phyloP scores from a whole-genome alignment of 2,113 vertebrate genomes.

The Edolisoma coerulescens region DNA sequence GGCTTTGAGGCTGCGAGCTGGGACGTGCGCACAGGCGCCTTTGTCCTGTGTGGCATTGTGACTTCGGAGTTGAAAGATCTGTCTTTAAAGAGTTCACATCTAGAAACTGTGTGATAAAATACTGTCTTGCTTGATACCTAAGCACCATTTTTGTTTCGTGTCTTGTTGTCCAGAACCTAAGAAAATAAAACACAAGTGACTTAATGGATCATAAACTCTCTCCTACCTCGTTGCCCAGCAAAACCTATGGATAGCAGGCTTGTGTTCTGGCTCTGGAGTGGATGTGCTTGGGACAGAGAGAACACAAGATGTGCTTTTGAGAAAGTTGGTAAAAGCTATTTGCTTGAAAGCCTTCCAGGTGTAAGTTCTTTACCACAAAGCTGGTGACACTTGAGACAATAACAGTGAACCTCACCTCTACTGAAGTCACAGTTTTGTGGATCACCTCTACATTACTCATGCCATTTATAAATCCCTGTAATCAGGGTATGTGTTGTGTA shows the following conservation, averaged over 20 bases:
- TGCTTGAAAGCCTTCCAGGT: neutral
- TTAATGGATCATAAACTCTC: neutral
- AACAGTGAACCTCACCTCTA: neutral
- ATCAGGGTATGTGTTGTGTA: neutral
- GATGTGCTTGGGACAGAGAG: neutral
- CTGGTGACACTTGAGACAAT: neutral
- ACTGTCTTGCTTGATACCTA: neutral
- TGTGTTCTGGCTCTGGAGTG: neutral
- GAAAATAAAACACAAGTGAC: neutral
- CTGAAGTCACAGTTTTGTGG: neutral
- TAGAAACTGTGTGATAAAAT: neutral
- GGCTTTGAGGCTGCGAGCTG: neutral
- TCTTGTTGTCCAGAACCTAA: neutral
- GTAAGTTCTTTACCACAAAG: neutral
- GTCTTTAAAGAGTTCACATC: neutral
- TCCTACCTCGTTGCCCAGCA: accelerated
- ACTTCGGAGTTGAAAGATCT: neutral
- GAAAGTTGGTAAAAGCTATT: neutral
- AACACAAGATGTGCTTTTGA: neutral
- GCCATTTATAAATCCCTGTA: neutral
- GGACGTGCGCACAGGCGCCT: neutral
- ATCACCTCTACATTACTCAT: neutral
- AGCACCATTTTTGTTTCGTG: neutral
- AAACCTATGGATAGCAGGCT: neutral
- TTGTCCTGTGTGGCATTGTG: neutral